Evolutionary conservation across 1,140 invertebrate genomes (phyloP), one percentile per base, ranked within the genome.

Genomic region (Trichonephila inaurata): DNA sequence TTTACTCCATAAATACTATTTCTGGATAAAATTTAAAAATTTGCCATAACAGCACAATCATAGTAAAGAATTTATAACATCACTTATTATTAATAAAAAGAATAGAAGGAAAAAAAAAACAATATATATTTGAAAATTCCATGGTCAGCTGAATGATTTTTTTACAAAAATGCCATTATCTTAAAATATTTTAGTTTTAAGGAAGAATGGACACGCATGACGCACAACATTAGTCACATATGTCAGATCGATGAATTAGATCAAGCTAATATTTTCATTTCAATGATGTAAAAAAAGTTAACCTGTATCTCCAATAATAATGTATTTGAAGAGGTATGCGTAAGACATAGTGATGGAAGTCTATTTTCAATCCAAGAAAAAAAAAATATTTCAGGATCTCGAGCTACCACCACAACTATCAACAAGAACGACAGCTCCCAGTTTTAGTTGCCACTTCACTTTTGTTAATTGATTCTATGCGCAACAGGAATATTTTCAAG

Each of bases 221-320:
- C 92, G 89, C 83, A 92, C 89, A 91, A 33, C 24, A 72, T 81
- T 69, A n/a, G 21, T 51, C 89, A 94, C 89, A 94, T 90, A 87
- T 87, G 89, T 92, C 89, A 82, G 72, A 89, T 86, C 58, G 33
- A 72, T 40, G 12, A 18, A n/a, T 91, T 66, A 94, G 64, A 51
- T 19, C 83, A 28, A 19, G 28, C n/a, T 44, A 86, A 21, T 91
- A 60, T 81, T 77, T 89, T 19, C 33, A 51, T 69, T 33, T 94
- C 19, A 44, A 24, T 51, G 60, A 91, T 33, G 58, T 44, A 12
- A 94, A 77, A 87, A 44, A 66, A 95, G 96, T 97, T 97, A 87
- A 99, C 99, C 99, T 97, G 99, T 99, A 96, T 99, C 99, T 91
- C 99, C 99, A 96, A 99, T 99, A 95, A 99, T 99, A 95, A 99